A percentile compares a stretch with the other conserved stretches of the same genome.
These are phyloP conservation scores for Orthonyx spaldingii DNA, from an alignment of 2,113 vertebrate species.

Conservation along the genomic window DNA sequence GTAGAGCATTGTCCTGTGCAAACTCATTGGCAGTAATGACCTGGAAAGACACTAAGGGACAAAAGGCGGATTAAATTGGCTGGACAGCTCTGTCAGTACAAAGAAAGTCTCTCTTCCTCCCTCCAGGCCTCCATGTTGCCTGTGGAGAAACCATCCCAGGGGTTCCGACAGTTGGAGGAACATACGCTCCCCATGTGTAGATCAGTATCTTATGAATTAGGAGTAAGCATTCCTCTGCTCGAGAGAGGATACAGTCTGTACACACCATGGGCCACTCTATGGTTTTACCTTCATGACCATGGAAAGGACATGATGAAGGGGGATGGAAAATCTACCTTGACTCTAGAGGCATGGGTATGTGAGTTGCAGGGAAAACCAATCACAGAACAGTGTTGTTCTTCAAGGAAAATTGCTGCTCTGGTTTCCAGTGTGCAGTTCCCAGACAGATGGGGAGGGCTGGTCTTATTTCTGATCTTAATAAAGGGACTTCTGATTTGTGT, in stretches of 20 bases:
- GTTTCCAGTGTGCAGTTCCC: background rate
- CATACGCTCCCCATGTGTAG: background rate
- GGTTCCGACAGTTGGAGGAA: background rate
- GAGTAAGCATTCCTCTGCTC: background rate
- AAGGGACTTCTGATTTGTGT: background rate
- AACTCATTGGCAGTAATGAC: background rate
- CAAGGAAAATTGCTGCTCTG: background rate
- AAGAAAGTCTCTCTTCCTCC: background rate
- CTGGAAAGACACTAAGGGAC: background rate
- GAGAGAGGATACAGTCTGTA: background rate
- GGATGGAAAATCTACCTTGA: background rate
- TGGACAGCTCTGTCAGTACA: background rate
- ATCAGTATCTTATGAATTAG: background rate
- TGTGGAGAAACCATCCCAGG: background rate
- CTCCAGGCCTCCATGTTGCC: background rate
- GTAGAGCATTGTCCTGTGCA: background rate
- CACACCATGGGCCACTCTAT: too few species aligned
- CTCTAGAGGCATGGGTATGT: fast-evolving
- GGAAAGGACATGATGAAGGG: background rate
- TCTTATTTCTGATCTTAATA: background rate
- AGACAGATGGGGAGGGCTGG: background rate
- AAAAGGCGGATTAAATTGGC: background rate
- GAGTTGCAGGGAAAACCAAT: background rate
- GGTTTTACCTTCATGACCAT: background rate
- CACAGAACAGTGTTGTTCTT: background rate